Evolutionary conservation across 2,113 vertebrate species (phyloP).

Genomic region (Psittacus erithacus): DNA sequence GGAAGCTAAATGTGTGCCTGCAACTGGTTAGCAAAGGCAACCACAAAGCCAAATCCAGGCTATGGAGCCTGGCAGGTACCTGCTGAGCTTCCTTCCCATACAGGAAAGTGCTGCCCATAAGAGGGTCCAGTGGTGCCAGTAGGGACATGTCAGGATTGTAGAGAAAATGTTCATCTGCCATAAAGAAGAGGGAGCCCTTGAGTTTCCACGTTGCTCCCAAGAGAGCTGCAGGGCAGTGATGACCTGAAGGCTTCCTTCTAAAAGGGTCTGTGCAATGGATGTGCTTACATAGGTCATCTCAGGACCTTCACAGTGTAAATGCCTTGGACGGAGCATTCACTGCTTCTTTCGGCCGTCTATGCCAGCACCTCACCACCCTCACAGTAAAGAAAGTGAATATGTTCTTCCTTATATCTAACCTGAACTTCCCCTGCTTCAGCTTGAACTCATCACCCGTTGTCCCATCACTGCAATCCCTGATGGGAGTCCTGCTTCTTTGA

Average conservation of each 20-base stretch:
- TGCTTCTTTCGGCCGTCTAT: background rate
- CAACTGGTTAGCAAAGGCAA: background rate
- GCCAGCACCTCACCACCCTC: background rate
- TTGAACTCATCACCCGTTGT: background rate
- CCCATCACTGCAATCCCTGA: background rate
- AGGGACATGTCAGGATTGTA: background rate
- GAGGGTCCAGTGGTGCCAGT: background rate
- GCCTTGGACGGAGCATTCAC: background rate
- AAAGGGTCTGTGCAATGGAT: background rate
- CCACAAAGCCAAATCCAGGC: background rate
- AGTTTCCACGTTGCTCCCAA: background rate
- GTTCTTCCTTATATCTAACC: background rate
- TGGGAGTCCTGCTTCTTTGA: background rate
- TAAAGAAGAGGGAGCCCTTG: background rate
- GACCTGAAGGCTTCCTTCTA: background rate
- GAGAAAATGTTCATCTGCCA: background rate
- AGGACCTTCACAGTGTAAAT: background rate
- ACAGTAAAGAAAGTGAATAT: background rate
- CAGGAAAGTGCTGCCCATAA: background rate
- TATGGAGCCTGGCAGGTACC: background rate
- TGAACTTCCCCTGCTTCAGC: background rate
- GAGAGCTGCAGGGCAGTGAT: rapidly evolving
- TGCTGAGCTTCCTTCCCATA: background rate
- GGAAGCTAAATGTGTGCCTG: background rate
- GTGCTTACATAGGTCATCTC: background rate